Base-by-base conservation (phyloP, 2,113 vertebrate genomes). In the Morone chrysops region DNA sequence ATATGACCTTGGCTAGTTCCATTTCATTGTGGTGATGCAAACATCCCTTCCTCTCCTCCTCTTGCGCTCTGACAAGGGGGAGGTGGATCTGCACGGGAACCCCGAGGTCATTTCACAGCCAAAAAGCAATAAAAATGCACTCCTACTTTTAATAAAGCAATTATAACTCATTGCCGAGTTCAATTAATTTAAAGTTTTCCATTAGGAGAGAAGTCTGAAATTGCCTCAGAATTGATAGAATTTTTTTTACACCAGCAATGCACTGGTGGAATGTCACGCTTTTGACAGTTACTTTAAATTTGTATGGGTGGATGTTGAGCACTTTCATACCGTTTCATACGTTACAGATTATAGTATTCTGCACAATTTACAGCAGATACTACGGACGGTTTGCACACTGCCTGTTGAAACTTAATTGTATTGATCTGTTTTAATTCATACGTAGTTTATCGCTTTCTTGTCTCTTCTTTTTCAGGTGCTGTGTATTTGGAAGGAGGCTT, bases 401-500 rank as follows among this genome's bases (percentile, higher is more conserved):
- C 0, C 14, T 45, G 50, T 65, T 48, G 41, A 63, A 59, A 81
- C 22, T 53, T 47, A 12, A 17, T 13, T 18, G 11, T 48, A 7
- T 77, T 50, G 31, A 82, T 68, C 69, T 13, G 40, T 70, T 12
- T 38, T 72, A 6, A 14, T 40, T 50, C 20, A 17, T 48, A 6
- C n/a, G 41, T 8, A 20, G 6, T 22, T 41, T 25, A 8, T 17
- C 20, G 4, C 25, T 25, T 76, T 12, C 25, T 11, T 10, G 0
- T 43, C 4, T 43, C 31, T 56, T 1, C 45, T 11, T 36, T 8
- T 22, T 6, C 74, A 99, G 98, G 98, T 82, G 98, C 98, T 0
- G 98, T 99, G 89, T 99, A 99, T 92, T 85, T 99, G 86, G 98
- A 99, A 82, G 98, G 98, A 80, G 98, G 97, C 54, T 93, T 99